Conservation (phyloP, 2,888 invertebrate genomes). For the Corbicula japonica region DNA sequence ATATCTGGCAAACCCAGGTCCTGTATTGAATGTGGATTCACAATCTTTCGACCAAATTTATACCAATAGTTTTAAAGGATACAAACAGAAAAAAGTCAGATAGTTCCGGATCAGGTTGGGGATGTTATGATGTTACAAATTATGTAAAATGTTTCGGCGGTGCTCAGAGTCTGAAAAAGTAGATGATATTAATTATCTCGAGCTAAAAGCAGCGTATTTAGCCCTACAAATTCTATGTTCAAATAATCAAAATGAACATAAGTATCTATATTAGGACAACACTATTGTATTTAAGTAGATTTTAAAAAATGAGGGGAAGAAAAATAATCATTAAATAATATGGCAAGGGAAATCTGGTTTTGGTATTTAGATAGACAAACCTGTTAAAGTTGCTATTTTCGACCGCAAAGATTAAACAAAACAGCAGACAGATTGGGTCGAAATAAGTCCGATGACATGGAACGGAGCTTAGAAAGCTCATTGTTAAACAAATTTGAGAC, state of each 20-base stretch:
- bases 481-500: conserved; percentile 9
- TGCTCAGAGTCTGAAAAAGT: too few relatives aligned
- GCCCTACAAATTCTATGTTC: conserved; percentile 28
- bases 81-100: too few relatives aligned
- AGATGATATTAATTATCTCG: too few relatives aligned
- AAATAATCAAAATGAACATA: conserved; percentile 13
- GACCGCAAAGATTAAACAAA: conserved; percentile 27
- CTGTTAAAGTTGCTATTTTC: conserved; percentile 39
- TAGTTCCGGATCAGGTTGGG: too few relatives aligned
- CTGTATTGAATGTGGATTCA: conserved; percentile 43
- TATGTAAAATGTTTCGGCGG: too few relatives aligned
- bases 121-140: too few relatives aligned
- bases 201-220: too few relatives aligned
- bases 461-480: conserved; percentile 22
- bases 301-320: conserved; percentile 47
- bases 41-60: conserved; percentile 18
- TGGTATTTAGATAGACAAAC: conserved; percentile 27
- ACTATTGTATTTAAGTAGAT: conserved; percentile 46
- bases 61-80: too few relatives aligned
- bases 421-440: conserved; percentile 31
- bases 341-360: conserved; percentile 26
- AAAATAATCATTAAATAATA: conserved; percentile 2
- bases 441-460: conserved; percentile 28
- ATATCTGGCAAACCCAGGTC: conserved; percentile 9
- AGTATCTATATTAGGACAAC: conserved; percentile 45